Evolutionary conservation across 2,888 invertebrate genomes (phyloP).

Genomic region (Nomada fucata): DNA sequence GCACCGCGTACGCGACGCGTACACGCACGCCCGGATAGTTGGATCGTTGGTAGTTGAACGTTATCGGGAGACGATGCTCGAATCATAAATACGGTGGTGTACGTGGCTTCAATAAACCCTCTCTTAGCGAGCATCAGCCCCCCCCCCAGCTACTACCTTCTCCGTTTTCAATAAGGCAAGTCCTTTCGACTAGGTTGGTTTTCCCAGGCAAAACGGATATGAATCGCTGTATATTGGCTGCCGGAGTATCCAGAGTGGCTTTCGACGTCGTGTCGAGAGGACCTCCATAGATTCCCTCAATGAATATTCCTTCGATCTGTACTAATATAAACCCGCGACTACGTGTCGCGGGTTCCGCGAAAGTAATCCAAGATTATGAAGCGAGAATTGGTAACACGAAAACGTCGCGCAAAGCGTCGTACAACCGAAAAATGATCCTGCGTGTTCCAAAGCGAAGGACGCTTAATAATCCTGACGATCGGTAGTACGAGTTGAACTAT

Average conservation of each 20-base stretch:
- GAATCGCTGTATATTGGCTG: conserved; percentile 68
- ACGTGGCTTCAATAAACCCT: conserved; percentile 69
- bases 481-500: conserved; percentile 38
- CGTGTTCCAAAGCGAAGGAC: conserved; percentile 1
- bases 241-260: conserved; percentile 62
- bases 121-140: conserved; percentile 55
- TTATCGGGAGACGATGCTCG: conserved; percentile 57
- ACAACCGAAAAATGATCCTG: too few species aligned
- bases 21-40: conserved; percentile 21
- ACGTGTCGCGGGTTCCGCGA: too few species aligned
- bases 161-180: conserved; percentile 69
- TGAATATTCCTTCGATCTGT: conserved; percentile 63
- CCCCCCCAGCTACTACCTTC: conserved; percentile 50
- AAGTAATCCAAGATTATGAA: too few species aligned
- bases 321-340: conserved; percentile 7
- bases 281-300: conserved; percentile 48
- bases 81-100: conserved; percentile 62
- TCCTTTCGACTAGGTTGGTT: conserved; percentile 68
- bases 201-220: conserved; percentile 67
- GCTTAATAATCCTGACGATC: conserved; percentile 57
- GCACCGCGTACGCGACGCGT: conserved; percentile 21
- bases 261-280: conserved; percentile 67
- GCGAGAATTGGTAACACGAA: too few species aligned
- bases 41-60: conserved; percentile 41
- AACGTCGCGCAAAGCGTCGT: too few species aligned